A percentile compares a stretch with the other conserved stretches of the same genome.
Conservation (phyloP, 2,888 invertebrate species). For the Argyra leucocephala region DNA sequence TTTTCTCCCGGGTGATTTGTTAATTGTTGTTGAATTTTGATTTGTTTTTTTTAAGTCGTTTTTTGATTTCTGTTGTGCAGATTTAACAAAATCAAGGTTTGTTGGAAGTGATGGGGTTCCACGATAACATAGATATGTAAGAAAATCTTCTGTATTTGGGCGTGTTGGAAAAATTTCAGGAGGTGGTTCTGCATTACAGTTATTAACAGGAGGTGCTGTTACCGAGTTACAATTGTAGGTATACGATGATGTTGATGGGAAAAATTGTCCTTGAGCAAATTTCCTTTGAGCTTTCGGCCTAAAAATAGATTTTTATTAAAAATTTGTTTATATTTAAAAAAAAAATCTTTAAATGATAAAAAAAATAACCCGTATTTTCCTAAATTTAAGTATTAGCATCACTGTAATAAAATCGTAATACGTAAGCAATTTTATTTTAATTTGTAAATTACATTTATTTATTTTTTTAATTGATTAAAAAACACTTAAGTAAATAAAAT, state of each 20-base stretch:
- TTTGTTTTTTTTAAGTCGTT: slow-evolving; percentile 33
- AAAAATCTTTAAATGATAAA: no score
- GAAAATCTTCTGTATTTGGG: slow-evolving; percentile 76
- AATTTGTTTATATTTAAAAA: no score
- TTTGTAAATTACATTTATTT: no score
- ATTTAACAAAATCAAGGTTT: slow-evolving; percentile 57
- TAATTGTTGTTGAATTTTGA: slow-evolving; percentile 36
- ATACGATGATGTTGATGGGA: slow-evolving; percentile 43
- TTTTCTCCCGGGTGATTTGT: background rate
- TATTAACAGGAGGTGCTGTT: slow-evolving; percentile 25
- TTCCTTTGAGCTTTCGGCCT: slow-evolving; percentile 77
- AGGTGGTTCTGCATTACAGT: slow-evolving; percentile 50
- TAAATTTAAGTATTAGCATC: no score
- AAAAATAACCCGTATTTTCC: no score
- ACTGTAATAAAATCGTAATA: no score
- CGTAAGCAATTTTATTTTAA: no score
- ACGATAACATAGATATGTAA: slow-evolving; percentile 74
- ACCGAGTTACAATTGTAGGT: slow-evolving; percentile 25
- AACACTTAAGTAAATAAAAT: no score
- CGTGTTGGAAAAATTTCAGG: slow-evolving; percentile 57
- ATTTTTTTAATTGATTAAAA: no score
- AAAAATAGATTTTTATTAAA: slow-evolving; percentile 22
- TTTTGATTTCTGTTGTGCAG: background rate
- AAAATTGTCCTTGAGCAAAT: slow-evolving; percentile 81
- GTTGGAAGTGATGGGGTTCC: slow-evolving; percentile 65